phyloP scores from a whole-genome alignment of 23 tunicate species.

The Trididemnum clinides region DNA sequence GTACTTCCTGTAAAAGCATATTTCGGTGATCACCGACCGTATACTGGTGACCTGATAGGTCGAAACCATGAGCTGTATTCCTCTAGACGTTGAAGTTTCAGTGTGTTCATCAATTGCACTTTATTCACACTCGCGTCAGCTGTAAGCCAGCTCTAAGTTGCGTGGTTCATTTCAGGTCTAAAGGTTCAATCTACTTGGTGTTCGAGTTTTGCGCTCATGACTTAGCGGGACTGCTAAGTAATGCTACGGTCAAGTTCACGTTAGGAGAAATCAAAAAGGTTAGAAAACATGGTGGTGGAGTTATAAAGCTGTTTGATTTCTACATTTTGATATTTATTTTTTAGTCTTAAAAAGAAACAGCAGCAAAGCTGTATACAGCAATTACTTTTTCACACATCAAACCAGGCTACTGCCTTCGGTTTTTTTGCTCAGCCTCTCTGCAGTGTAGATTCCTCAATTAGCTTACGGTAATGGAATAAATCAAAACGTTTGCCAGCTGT shows the following conservation, averaged over 20 bases:
- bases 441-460: too few relatives aligned
- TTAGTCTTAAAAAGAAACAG: slow-evolving; percentile 98
- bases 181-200: slow-evolving; percentile 92
- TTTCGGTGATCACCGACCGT: too few relatives aligned
- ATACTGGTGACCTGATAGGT: too few relatives aligned
- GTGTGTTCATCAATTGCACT: too few relatives aligned
- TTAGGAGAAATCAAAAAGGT: slow-evolving; percentile 99
- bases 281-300: slow-evolving; percentile 76
- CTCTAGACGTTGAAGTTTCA: too few relatives aligned
- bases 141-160: too few relatives aligned
- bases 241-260: slow-evolving; percentile 89
- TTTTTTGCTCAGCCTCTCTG: too few relatives aligned
- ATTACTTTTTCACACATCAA: background rate
- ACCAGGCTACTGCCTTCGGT: background rate
- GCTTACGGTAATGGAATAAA: too few relatives aligned
- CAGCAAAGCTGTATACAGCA: background rate
- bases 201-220: slow-evolving; percentile 99
- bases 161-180: slow-evolving; percentile 75
- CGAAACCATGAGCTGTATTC: too few relatives aligned
- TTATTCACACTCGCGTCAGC: too few relatives aligned
- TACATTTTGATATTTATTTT: slow-evolving; percentile 90
- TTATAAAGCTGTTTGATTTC: slow-evolving; percentile 90
- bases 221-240: slow-evolving; percentile 92
- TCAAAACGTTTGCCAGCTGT: too few relatives aligned
- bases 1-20: too few relatives aligned